Base-by-base conservation (phyloP, 2,797 vertebrate species). In the Oophaga sylvatica region DNA sequence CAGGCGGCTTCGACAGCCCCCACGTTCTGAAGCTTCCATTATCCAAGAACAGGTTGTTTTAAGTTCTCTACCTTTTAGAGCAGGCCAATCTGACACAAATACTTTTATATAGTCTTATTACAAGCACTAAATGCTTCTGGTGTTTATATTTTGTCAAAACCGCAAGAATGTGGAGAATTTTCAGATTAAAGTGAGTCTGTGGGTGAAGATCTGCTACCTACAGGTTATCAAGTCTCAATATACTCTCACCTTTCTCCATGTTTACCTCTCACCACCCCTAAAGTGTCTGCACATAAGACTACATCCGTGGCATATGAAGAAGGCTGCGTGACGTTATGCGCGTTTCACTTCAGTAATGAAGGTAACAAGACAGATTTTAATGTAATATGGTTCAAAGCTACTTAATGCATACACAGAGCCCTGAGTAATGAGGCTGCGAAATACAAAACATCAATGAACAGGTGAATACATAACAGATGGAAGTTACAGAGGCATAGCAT, bases 281-380 rank as follows among this genome's bases (percentile, higher is more conserved):
- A 84, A 73, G 68, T 62, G 31, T 62, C 70, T 41, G 35, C 82
- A 62, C 60, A 75, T 75, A 62, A 59, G 70, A 35, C 82, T 56
- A 35, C 35, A 84, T 75, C 56, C n/a, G 56, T 22, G 4, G 56
- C 67, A 48, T 70, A 19, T 31, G 31, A 57, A 84, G 68, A 41
- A n/a, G 56, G 13, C 31, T 3, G 13, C 1, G 35, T 13, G 20
- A 29, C 20, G 59, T 16, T 45, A n/a, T 62, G 20, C 31, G 62
- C 82, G 75, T 76, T 65, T 77, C 53, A 62, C 59, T 73, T 77
- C 59, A 20, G 56, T 76, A 84, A 84, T 84, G 35, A 76, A 63
- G 70, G 57, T 76, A 84, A 84, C 70, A 76, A 84, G 82, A 65
- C 22, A 29, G 22, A 62, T 63, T 84, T 84, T 84, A 53, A 56